A percentile compares a stretch with the other conserved stretches of the same genome.
phyloP scores from a whole-genome alignment of 1,140 invertebrate genomes.

The Bradysia coprophila region DNA sequence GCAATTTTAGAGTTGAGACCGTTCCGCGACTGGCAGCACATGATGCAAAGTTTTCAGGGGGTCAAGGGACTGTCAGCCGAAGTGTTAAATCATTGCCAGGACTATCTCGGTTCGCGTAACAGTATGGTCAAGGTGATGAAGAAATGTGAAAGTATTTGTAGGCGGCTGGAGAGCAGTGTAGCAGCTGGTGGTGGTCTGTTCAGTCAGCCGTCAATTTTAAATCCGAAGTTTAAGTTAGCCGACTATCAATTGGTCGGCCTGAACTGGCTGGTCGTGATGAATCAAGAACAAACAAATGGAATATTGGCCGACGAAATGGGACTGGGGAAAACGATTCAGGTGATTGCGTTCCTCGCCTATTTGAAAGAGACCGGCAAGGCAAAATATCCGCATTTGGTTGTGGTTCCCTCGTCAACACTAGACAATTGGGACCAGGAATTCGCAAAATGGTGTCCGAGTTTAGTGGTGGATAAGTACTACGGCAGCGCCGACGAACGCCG shows the following conservation, averaged over 20 bases:
- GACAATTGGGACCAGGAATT: conserved; percentile 84
- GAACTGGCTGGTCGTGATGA: conserved; percentile 84
- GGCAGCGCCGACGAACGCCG: conserved; percentile 70
- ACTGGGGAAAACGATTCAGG: conserved; percentile 77
- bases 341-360: conserved; percentile 76
- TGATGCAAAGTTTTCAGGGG: conserved; percentile 48
- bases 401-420: conserved; percentile 82
- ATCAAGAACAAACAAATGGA: conserved; percentile 78
- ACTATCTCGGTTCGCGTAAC: conserved; percentile 44
- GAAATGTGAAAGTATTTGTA: conserved; percentile 51
- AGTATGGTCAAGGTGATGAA: conserved; percentile 51
- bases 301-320: conserved; percentile 89
- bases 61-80: conserved; percentile 47
- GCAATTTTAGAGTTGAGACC: conserved; percentile 45
- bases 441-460: conserved; percentile 58
- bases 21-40: conserved; percentile 49
- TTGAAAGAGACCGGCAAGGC: conserved; percentile 55
- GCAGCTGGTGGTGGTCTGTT: conserved; percentile 44
- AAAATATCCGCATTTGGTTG: conserved; percentile 63
- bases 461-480: conserved; percentile 73
- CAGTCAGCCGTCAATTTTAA: conserved; percentile 40
- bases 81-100: conserved; percentile 50
- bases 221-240: conserved; percentile 44
- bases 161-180: conserved; percentile 51
- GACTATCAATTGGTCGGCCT: conserved; percentile 85